Percentiles rank a stretch among this genome's conserved stretches.
phyloP scores from a whole-genome alignment of 2,797 vertebrate species.

The Chelmon rostratus region DNA sequence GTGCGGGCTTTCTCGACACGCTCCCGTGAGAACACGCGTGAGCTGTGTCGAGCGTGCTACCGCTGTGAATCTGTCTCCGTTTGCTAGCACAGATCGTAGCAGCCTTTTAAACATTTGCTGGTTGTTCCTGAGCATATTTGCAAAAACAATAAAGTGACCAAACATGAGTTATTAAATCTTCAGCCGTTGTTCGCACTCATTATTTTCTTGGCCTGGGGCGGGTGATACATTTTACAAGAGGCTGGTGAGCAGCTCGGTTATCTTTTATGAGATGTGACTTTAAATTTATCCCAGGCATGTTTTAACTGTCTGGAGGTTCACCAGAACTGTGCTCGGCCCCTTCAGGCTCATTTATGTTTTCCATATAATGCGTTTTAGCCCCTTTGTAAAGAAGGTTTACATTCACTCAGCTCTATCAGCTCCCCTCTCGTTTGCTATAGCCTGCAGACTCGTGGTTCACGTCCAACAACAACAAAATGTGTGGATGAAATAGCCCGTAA shows the following conservation, averaged over 20 bases:
- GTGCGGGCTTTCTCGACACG: background rate
- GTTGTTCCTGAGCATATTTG: slow-evolving; percentile 41
- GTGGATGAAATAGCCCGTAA: slow-evolving; percentile 58
- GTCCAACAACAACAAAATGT: slow-evolving; percentile 68
- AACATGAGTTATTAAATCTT: slow-evolving; percentile 58
- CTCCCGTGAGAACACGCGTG: background rate
- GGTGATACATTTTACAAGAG: slow-evolving; percentile 42
- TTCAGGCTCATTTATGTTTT: slow-evolving; percentile 1
- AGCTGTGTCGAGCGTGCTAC: slow-evolving; percentile 24
- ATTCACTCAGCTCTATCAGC: slow-evolving; percentile 12
- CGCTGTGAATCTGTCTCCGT: slow-evolving; percentile 16
- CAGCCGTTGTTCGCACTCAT: slow-evolving; percentile 48
- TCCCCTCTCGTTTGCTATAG: slow-evolving; percentile 20
- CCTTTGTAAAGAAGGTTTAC: slow-evolving; percentile 2
- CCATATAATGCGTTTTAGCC: background rate
- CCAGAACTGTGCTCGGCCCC: slow-evolving; percentile 19
- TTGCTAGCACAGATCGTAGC: slow-evolving; percentile 14
- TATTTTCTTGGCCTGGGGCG: slow-evolving; percentile 34
- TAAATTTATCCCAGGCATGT: slow-evolving; percentile 20
- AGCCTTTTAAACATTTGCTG: slow-evolving; percentile 26
- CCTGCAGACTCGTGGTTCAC: slow-evolving; percentile 41
- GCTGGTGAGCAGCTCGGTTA: slow-evolving; percentile 19
- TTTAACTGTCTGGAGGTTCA: slow-evolving; percentile 30
- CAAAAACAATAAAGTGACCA: slow-evolving; percentile 68
- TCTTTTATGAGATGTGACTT: slow-evolving; percentile 52